Percentiles rank a stretch among this genome's conserved stretches.
Evolutionary conservation across 2,113 vertebrate genomes (phyloP).

Genomic region (Phrynosoma blainvillii): DNA sequence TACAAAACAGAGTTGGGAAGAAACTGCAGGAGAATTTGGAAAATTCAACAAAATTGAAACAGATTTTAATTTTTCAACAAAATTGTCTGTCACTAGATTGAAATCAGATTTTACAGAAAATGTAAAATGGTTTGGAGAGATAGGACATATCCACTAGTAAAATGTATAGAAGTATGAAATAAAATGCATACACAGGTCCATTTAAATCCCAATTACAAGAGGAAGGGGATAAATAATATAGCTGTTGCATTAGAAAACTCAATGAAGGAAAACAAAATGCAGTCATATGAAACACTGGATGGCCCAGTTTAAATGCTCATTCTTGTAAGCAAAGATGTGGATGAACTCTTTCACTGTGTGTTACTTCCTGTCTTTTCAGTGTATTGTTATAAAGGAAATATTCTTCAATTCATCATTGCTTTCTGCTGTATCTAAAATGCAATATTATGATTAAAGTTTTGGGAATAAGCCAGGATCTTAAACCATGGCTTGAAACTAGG

Average conservation of each 20-base stretch:
- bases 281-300: fast-evolving
- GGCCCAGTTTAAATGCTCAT: background rate
- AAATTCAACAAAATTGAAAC: no score
- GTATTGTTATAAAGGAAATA: background rate
- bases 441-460: background rate
- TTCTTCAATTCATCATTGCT: background rate
- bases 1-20: no score
- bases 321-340: background rate
- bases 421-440: background rate
- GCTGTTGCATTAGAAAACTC: background rate
- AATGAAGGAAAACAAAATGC: background rate
- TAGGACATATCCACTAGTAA: slow-evolving; percentile 4
- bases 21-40: no score
- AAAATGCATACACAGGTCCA: slow-evolving; percentile 31
- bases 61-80: no score
- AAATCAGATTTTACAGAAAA: background rate
- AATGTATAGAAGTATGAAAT: background rate
- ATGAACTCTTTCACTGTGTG: no score
- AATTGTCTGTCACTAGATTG: no score
- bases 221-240: slow-evolving; percentile 7
- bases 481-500: background rate
- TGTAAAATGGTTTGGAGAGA: background rate
- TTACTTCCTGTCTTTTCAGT: background rate
- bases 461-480: background rate
- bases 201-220: slow-evolving; percentile 28